Percentiles rank a stretch among this genome's conserved stretches.
phyloP scores from a whole-genome alignment of 2,888 invertebrate genomes.

The Cyrtodaria siliqua region DNA sequence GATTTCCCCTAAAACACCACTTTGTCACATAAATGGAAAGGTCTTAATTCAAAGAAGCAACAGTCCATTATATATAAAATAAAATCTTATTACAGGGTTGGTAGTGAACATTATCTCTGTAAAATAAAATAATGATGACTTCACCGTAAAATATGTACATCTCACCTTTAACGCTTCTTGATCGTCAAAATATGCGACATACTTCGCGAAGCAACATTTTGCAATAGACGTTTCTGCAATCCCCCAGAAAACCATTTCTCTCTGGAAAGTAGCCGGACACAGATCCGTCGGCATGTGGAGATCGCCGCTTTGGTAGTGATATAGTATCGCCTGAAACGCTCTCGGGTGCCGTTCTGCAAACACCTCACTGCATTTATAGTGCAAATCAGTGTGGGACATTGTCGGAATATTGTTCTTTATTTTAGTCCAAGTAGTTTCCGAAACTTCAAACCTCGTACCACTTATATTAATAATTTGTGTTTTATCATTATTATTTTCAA shows the following conservation, averaged over 20 bases:
- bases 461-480: constrained; percentile 28
- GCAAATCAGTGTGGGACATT: constrained; percentile 1
- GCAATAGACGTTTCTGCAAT: constrained; percentile 40
- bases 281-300: constrained; percentile 41
- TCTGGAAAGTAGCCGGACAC: constrained; percentile 50
- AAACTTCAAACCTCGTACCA: constrained; percentile 40
- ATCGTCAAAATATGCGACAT: constrained; percentile 58
- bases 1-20: too few species aligned
- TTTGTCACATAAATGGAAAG: too few species aligned
- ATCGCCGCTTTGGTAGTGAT: constrained; percentile 46
- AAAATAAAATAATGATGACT: background rate
- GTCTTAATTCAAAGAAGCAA: too few species aligned
- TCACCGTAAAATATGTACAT: background rate
- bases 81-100: too few species aligned
- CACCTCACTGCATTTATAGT: constrained; percentile 7
- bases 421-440: constrained; percentile 22
- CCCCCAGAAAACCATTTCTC: constrained; percentile 67
- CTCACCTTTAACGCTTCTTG: constrained; percentile 43
- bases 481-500: too few species aligned
- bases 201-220: constrained; percentile 66
- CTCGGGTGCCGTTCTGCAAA: constrained; percentile 33
- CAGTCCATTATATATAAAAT: too few species aligned
- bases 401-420: constrained; percentile 18
- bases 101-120: too few species aligned
- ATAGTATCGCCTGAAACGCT: constrained; percentile 43